A percentile compares a stretch with the other conserved stretches of the same genome.
Evolutionary conservation across 2,888 invertebrate species (phyloP).

Genomic region (Byasa hedistus): DNA sequence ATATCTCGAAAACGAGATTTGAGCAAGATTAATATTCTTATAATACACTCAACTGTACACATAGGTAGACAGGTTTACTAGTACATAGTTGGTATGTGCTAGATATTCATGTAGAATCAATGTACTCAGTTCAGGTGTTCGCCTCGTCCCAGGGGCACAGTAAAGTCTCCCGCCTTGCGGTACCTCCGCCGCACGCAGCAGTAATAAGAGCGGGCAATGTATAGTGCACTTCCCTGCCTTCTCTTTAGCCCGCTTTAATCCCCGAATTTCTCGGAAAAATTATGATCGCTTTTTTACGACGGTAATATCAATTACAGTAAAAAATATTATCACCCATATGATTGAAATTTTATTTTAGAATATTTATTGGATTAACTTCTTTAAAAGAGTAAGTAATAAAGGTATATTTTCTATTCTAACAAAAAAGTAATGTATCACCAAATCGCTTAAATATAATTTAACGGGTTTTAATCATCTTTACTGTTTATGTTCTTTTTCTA

Average conservation of each 20-base stretch:
- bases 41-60: not conserved
- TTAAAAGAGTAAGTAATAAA: too few species aligned
- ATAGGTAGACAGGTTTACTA: constrained; percentile 33
- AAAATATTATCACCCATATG: not conserved
- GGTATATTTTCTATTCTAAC: too few species aligned
- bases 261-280: constrained; percentile 4
- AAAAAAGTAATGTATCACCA: too few species aligned
- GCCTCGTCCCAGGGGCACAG: constrained; percentile 49
- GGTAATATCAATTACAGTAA: constrained; percentile 1
- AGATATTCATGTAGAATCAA: constrained; percentile 51
- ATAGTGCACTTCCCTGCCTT: constrained; percentile 25
- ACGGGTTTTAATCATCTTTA: too few species aligned
- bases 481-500: too few species aligned
- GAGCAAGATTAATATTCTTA: not conserved
- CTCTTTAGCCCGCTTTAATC: constrained; percentile 17
- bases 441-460: too few species aligned
- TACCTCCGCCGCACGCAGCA: constrained; percentile 26
- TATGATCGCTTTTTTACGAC: not conserved
- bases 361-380: too few species aligned
- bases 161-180: constrained; percentile 52
- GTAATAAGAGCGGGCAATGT: constrained; percentile 36
- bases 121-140: constrained; percentile 54
- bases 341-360: not conserved
- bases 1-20: not conserved
- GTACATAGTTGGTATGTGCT: constrained; percentile 32